Base-by-base conservation (phyloP, 2,888 invertebrate species). In the Autographa gamma region DNA sequence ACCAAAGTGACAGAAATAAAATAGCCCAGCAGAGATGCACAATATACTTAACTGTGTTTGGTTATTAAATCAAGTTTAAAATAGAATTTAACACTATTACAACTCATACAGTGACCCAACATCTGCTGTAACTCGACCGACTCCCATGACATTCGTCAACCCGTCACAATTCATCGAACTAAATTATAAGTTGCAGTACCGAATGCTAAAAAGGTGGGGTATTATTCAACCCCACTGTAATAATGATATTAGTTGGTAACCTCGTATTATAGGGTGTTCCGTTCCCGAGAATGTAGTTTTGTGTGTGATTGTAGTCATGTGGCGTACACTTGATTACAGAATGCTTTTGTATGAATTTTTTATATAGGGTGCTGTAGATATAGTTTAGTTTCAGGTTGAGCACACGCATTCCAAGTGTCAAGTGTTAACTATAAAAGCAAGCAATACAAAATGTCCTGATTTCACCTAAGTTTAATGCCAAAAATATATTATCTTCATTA, bases 161-260 rank as follows among this genome's bases (percentile, higher is more conserved):
- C 84, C 82, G 81, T 87, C 86, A 83, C 60, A 74, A 63, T 84
- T 79, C 81, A 83, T 85, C 83, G 80, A 87, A 90, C 86, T 74
- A 88, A 91, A 91, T 90, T 88, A 91, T 88, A 84, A 87, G 86
- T 81, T 86, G 70, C 73, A 82, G 89, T 87, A 91, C 90, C 88
- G 90, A 88, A 85, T 81, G 83, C 84, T 89, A 90, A 91, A 91
- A 90, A 90, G 81, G 63, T 14, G 89, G 91, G 85, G 88, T 83
- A 81, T 69, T 77, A 74, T 80, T 77, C 85, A 84, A 76, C 88
- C 89, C 91, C 89, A 72, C 77, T 76, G 82, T 77, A 80, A 85
- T 92, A 93, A 93, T 90, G 88, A 91, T 91, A 92, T 93, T 93
- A 93, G 89, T 89, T 87, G 87, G 90, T 94, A 93, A 95, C 94